Percentiles rank a stretch among this genome's conserved stretches.
Evolutionary conservation across 2,888 invertebrate genomes (phyloP).

Genomic region (Nasonovia ribisnigri): DNA sequence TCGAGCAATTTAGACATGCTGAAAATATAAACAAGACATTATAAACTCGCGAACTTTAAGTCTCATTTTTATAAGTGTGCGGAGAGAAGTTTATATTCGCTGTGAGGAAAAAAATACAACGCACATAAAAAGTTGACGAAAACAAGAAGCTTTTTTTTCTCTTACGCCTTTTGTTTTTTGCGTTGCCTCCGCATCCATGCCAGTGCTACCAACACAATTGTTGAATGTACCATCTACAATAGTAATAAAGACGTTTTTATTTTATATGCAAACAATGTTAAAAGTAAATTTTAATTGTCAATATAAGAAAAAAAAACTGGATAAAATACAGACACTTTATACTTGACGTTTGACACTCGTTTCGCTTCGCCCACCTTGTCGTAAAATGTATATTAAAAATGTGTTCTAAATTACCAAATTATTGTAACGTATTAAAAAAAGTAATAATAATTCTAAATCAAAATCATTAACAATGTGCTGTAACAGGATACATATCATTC

Average conservation of each 20-base stretch:
- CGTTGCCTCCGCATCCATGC: neutral
- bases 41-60: neutral
- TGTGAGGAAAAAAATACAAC: neutral
- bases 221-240: neutral
- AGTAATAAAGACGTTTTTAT: neutral
- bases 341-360: neutral
- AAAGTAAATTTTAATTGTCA: neutral
- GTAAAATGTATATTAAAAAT: neutral
- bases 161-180: neutral
- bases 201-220: neutral
- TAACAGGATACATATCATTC: neutral
- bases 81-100: neutral
- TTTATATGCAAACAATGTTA: neutral
- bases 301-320: neutral
- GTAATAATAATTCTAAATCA: neutral
- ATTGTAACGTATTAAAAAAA: neutral
- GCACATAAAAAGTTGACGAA: conserved; percentile 35
- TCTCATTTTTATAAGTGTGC: neutral
- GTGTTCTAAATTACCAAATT: neutral
- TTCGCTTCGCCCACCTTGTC: neutral
- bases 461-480: neutral
- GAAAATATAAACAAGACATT: conserved; percentile 2
- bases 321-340: neutral
- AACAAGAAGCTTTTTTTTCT: conserved; percentile 3
- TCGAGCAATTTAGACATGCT: neutral